Evolutionary conservation across 2,797 vertebrate species (phyloP).

Genomic region (Clarias fuscus): DNA sequence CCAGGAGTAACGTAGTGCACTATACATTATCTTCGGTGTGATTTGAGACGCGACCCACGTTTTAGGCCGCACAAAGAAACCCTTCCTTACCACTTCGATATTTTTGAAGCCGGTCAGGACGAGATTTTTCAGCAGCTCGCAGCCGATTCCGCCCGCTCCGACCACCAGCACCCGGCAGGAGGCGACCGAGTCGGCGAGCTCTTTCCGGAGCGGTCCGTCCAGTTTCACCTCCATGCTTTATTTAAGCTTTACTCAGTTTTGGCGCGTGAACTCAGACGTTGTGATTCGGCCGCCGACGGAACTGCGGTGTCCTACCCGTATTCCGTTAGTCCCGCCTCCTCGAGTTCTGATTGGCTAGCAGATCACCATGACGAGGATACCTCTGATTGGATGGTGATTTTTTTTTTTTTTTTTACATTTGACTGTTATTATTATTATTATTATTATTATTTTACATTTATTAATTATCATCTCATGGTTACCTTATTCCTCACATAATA

Average conservation of each 20-base stretch:
- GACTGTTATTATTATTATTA: too few species aligned
- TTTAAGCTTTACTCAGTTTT: slow-evolving; percentile 44
- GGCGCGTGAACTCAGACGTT: slow-evolving; percentile 39
- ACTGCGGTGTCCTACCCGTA: slow-evolving; percentile 16
- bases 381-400: neutral
- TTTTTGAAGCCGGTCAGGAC: slow-evolving; percentile 92
- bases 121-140: slow-evolving; percentile 94
- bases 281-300: neutral
- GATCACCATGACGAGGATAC: neutral
- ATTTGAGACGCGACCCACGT: neutral
- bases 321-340: neutral
- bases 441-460: too few species aligned
- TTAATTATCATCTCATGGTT: too few species aligned
- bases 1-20: neutral
- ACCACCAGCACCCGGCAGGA: slow-evolving; percentile 87
- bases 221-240: slow-evolving; percentile 78
- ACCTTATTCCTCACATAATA: neutral
- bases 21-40: neutral
- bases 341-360: neutral
- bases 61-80: slow-evolving; percentile 52
- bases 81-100: slow-evolving; percentile 89
- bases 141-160: slow-evolving; percentile 95
- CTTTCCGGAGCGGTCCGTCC: slow-evolving; percentile 83
- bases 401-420: too few species aligned
- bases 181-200: slow-evolving; percentile 85